A percentile compares a stretch with the other conserved stretches of the same genome.
Conservation (phyloP, 2,888 invertebrate genomes). For the Hemaris fuciformis region DNA sequence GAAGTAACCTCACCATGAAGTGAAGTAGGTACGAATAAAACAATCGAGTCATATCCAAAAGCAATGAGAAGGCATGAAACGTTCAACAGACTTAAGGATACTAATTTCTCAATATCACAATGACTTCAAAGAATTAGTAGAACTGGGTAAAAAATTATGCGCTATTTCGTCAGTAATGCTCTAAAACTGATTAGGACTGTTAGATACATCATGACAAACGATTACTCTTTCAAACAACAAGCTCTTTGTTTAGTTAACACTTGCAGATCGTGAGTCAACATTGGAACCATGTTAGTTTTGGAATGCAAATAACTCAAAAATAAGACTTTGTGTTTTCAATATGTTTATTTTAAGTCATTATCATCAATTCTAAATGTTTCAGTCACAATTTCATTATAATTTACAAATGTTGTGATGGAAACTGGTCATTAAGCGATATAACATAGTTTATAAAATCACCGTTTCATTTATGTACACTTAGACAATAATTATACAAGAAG, state of each 20-base stretch:
- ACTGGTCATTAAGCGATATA: background rate
- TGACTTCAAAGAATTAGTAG: background rate
- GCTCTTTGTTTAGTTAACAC: background rate
- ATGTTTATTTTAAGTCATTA: background rate
- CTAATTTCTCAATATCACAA: background rate
- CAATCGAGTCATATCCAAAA: background rate
- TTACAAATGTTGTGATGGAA: background rate
- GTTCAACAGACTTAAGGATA: background rate
- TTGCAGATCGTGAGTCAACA: background rate
- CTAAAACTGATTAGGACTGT: background rate
- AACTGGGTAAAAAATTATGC: background rate
- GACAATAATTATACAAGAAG: background rate
- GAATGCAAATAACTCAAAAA: background rate
- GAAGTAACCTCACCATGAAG: too few relatives aligned
- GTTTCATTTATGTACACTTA: conserved; percentile 9
- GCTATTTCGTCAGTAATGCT: background rate
- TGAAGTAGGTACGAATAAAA: too few relatives aligned
- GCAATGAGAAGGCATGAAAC: background rate
- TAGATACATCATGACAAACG: conserved; percentile 11
- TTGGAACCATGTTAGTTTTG: background rate
- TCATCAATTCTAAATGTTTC: conserved; percentile 3
- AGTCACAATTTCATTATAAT: conserved; percentile 5
- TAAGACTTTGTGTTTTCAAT: background rate
- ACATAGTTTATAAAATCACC: background rate
- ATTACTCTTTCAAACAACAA: background rate